Conservation (phyloP, 2,113 vertebrate species). For the Hippocampus abdominalis region DNA sequence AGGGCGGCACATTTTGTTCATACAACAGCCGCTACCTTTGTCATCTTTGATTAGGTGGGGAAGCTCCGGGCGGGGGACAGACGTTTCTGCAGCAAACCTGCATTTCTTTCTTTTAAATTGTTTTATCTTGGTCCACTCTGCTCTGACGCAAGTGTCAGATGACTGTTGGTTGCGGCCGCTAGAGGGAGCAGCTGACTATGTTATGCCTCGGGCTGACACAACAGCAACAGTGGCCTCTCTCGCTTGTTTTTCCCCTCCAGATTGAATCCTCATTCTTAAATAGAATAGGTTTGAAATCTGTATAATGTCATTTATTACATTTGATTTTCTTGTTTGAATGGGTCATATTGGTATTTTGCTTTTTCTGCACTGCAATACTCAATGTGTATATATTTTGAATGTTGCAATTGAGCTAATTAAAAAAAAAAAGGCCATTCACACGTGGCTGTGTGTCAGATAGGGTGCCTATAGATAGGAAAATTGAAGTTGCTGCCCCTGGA, state of each 20-base stretch:
- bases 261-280: neutral
- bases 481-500: neutral
- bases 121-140: rapidly evolving
- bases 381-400: too few relatives aligned
- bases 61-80: neutral
- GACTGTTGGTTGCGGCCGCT: slow-evolving; percentile 42
- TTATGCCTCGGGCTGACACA: slow-evolving; percentile 9
- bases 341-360: neutral
- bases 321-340: neutral
- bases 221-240: neutral
- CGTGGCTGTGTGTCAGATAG: neutral
- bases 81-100: neutral
- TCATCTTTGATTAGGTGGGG: too few relatives aligned
- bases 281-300: neutral
- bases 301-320: neutral
- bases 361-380: neutral
- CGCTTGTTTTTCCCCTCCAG: neutral
- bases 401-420: neutral
- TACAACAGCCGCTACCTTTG: neutral
- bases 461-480: neutral
- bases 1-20: neutral
- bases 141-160: neutral
- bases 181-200: slow-evolving; percentile 52
- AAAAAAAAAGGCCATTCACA: neutral
- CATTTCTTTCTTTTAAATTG: neutral